Base-by-base conservation (phyloP, 2,888 invertebrate genomes). In the Hedychridium roseum region DNA sequence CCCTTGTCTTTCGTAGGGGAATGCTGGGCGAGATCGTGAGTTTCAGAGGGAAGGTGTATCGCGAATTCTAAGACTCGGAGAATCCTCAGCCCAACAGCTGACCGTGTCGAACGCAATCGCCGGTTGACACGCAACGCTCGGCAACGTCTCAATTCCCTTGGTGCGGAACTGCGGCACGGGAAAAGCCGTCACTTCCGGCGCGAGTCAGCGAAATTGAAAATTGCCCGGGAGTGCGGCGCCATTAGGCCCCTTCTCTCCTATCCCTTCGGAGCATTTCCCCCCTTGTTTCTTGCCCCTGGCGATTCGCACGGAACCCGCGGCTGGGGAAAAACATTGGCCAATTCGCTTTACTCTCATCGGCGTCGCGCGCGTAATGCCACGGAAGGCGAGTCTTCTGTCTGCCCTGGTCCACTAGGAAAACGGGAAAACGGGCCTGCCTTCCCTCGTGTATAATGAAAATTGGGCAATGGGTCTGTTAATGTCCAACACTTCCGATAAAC, bases 121-220 rank as follows among this genome's bases (percentile, higher is more conserved):
- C 44, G 48, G 47, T 43, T 47, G 48, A 54, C 43, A 53, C 32
- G 43, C 42, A 47, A 45, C 52, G 58, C n/a, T n/a, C n/a, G n/a
- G n/a, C n/a, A n/a, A 68, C 62, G 64, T 61, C 61, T 66, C 59
- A 60, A 65, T 68, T 64, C 52, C 43, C 45, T 45, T 46, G 43
- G 18, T 14, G 43, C 36, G 37, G 54, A 54, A 43, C 44, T 53
- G 61, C 44, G 60, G 50, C 57, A 52, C n/a, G 11, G 31, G n/a
- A 4, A 5, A 7, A 7, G 11, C 5, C 14, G 42, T 23, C 37
- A 65, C 61, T 71, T 70, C 67, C 71, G 54, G 61, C 28, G 45
- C 50, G 56, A 55, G 60, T 66, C 66, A 67, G 69, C 61, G 65
- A 70, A 71, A 72, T 70, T 65, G 67, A 69, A 73, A 71, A 71